Evolutionary conservation across 2,888 invertebrate genomes (phyloP).

Genomic region (Thymelicus lineola): DNA sequence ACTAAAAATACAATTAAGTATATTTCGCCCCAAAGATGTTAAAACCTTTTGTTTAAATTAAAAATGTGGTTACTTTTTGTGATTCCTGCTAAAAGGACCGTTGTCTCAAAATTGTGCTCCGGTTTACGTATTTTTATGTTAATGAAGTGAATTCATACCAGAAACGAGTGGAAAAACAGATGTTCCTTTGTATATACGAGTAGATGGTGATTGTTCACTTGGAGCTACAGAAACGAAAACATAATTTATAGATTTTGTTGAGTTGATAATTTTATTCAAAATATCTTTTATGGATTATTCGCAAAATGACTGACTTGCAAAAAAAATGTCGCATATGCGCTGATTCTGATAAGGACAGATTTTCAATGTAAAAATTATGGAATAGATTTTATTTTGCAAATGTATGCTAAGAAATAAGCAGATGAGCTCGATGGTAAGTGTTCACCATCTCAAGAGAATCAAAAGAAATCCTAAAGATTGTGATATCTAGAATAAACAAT

Average conservation of each 20-base stretch:
- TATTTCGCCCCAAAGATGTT: slow-evolving; percentile 55
- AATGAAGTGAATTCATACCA: slow-evolving; percentile 43
- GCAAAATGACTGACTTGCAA: too few species aligned
- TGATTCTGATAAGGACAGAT: too few species aligned
- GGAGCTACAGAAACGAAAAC: neutral
- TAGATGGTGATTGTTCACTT: slow-evolving; percentile 1
- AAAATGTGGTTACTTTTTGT: slow-evolving; percentile 54
- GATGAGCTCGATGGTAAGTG: too few species aligned
- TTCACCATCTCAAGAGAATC: too few species aligned
- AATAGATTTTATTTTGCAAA: too few species aligned
- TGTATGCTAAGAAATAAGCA: too few species aligned
- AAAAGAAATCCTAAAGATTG: too few species aligned
- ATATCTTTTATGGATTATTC: too few species aligned
- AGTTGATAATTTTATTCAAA: too few species aligned
- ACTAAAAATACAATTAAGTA: slow-evolving; percentile 62
- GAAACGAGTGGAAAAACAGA: slow-evolving; percentile 35
- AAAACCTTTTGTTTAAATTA: slow-evolving; percentile 67
- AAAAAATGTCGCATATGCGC: too few species aligned
- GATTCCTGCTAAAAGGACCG: slow-evolving; percentile 39
- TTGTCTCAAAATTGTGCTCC: slow-evolving; percentile 40
- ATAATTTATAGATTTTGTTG: neutral
- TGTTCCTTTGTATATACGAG: slow-evolving; percentile 24
- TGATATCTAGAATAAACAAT: too few species aligned
- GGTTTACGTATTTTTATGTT: slow-evolving; percentile 44
- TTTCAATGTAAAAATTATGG: too few species aligned